Evolutionary conservation across 2,888 invertebrate species (phyloP).

Genomic region (Harpagoxenus sublaevis): DNA sequence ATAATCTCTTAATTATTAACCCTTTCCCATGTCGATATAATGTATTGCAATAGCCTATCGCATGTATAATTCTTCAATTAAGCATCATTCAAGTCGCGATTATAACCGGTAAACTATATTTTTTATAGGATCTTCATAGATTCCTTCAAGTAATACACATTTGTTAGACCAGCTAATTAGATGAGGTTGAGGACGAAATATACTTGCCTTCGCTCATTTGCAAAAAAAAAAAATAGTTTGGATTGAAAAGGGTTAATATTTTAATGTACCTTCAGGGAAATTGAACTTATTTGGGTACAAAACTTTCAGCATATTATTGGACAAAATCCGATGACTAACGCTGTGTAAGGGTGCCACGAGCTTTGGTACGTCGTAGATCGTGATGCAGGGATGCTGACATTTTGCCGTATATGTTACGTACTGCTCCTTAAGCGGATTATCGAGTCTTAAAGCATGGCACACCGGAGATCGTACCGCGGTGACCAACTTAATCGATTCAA

Average conservation of each 20-base stretch:
- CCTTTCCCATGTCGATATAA: neutral
- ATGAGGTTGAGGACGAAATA: neutral
- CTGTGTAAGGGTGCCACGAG: constrained; percentile 63
- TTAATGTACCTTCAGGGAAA: neutral
- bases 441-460: constrained; percentile 70
- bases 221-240: neutral
- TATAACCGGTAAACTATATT: neutral
- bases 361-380: constrained; percentile 66
- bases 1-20: neutral
- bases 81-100: neutral
- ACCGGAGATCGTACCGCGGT: constrained; percentile 69
- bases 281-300: neutral
- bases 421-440: constrained; percentile 74
- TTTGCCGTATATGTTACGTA: constrained; percentile 65
- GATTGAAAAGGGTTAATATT: neutral
- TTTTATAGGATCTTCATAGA: neutral
- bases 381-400: constrained; percentile 69
- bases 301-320: neutral
- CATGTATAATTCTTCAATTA: neutral
- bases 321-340: constrained; percentile 54
- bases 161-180: neutral
- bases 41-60: neutral
- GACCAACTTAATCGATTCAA: constrained; percentile 74
- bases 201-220: neutral
- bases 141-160: neutral